Percentiles rank a stretch among this genome's conserved stretches.
Conservation (phyloP, 2,888 invertebrate genomes). For the Chironomus tentans region DNA sequence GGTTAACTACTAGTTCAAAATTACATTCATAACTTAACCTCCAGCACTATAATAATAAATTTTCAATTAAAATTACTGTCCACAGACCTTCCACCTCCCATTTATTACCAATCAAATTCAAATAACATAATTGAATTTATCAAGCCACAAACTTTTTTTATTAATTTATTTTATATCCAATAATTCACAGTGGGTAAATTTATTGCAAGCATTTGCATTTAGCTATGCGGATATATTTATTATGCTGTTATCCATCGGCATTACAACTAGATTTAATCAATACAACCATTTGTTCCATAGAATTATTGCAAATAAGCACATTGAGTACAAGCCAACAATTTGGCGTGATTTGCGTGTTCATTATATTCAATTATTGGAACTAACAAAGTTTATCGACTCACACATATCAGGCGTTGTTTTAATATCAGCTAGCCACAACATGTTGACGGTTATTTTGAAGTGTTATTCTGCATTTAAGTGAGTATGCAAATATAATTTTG, state of each 20-base stretch:
- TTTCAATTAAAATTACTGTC: neutral
- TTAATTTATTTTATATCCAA: neutral
- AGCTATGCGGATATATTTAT: slow-evolving; percentile 8
- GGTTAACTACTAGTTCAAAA: no score
- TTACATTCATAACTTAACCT: neutral
- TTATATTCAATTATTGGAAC: neutral
- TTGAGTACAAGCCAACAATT: neutral
- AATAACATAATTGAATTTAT: no score
- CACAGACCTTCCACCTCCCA: neutral
- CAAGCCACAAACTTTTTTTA: no score
- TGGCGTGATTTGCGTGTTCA: neutral
- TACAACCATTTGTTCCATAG: slow-evolving; percentile 18
- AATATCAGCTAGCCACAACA: neutral
- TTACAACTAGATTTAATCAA: slow-evolving; percentile 7
- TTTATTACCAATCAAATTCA: no score
- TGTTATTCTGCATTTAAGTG: neutral
- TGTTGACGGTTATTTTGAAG: neutral
- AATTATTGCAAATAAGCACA: neutral
- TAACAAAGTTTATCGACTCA: neutral
- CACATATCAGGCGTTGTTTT: neutral
- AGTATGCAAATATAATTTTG: neutral
- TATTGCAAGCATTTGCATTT: slow-evolving; percentile 2
- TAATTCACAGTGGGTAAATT: slow-evolving; percentile 6
- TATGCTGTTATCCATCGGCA: neutral
- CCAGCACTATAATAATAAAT: neutral